These are phyloP conservation scores for Brachynemurus nebulosus DNA, from an alignment of 2,888 invertebrate genomes.

Conservation along the genomic window DNA sequence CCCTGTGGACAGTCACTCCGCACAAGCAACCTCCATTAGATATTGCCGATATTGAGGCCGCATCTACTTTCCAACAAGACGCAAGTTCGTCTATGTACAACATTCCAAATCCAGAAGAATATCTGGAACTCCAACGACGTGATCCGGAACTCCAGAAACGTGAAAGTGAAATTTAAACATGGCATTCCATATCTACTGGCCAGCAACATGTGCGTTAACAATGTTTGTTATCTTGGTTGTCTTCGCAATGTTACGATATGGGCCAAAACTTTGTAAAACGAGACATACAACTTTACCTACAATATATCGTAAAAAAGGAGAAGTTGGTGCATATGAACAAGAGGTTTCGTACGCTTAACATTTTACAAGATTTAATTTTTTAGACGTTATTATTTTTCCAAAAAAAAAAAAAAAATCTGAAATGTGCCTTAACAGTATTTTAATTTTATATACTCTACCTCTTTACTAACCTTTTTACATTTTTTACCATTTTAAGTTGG, in stretches of 20 bases:
- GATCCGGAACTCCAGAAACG: constrained; percentile 42
- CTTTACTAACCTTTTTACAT: no score
- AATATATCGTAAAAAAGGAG: constrained; percentile 41
- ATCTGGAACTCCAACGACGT: constrained; percentile 31
- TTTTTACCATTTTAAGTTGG: no score
- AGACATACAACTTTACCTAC: constrained; percentile 48
- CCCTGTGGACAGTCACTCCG: constrained; percentile 73
- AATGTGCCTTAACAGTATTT: no score
- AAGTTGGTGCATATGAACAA: constrained; percentile 49
- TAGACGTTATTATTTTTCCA: neutral
- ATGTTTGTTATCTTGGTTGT: constrained; percentile 60
- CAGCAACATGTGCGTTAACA: constrained; percentile 57
- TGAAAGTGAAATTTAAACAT: constrained; percentile 68
- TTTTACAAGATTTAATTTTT: neutral
- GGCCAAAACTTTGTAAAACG: constrained; percentile 53
- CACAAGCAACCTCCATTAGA: constrained; percentile 72
- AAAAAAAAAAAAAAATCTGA: neutral
- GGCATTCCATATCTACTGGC: constrained; percentile 64
- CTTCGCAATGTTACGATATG: constrained; percentile 59
- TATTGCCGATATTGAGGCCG: constrained; percentile 54
- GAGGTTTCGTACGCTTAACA: constrained; percentile 43
- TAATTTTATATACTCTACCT: no score
- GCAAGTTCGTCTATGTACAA: constrained; percentile 6
- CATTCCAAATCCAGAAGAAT: constrained; percentile 17
- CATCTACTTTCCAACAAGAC: constrained; percentile 31